phyloP scores from a whole-genome alignment of 2,113 vertebrate genomes.

The Marcusenius ussheri region DNA sequence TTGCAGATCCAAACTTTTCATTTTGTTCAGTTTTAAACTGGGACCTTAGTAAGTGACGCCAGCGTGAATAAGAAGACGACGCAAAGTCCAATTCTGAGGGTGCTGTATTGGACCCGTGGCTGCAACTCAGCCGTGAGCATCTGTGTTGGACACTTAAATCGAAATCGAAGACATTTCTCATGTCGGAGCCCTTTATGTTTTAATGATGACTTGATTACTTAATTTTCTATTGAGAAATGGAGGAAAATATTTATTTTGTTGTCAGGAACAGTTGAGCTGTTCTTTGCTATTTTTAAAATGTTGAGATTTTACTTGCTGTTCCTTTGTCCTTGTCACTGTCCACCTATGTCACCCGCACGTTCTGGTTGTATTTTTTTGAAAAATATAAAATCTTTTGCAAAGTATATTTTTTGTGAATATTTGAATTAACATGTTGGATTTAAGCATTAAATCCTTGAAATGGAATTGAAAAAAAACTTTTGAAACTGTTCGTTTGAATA shows the following conservation, averaged over 20 bases:
- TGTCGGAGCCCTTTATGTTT: background rate
- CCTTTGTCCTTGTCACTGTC: conserved; percentile 13
- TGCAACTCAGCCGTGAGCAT: background rate
- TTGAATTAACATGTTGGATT: conserved; percentile 23
- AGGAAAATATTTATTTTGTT: conserved; percentile 9
- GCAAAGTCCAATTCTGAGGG: background rate
- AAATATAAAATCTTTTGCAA: conserved; percentile 23
- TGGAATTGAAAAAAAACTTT: conserved; percentile 16
- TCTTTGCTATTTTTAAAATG: conserved; percentile 35
- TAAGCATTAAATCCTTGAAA: conserved; percentile 22
- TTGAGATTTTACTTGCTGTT: conserved; percentile 8
- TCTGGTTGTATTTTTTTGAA: conserved; percentile 25
- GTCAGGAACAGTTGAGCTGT: conserved; percentile 62
- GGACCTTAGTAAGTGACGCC: background rate
- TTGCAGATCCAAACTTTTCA: background rate
- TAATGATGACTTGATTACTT: conserved; percentile 13
- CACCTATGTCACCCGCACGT: conserved; percentile 16
- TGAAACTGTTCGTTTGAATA: conserved; percentile 27
- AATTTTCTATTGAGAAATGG: background rate
- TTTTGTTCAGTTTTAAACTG: background rate
- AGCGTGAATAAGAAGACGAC: background rate
- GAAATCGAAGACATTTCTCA: background rate
- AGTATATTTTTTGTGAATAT: conserved; percentile 36
- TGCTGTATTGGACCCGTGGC: background rate
- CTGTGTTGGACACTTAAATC: background rate